phyloP scores from a whole-genome alignment of 2,888 invertebrate species.

The Epinotia ramella region DNA sequence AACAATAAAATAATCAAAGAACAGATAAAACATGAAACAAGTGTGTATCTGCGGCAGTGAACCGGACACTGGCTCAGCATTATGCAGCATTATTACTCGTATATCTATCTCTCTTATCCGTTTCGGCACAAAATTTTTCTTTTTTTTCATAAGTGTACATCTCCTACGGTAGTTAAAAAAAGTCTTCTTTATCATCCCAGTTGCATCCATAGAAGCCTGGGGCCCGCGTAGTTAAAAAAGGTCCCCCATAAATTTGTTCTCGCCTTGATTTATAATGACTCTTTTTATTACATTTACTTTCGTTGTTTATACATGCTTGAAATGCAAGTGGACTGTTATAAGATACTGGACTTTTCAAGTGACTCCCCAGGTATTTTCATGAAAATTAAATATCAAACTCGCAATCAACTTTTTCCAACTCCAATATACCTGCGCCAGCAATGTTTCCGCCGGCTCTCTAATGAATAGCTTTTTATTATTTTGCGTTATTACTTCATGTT shows the following conservation, averaged over 20 bases:
- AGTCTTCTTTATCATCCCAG: too few species aligned
- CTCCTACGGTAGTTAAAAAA: too few species aligned
- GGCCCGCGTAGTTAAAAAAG: too few species aligned
- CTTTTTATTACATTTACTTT: neutral
- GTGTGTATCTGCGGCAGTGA: too few species aligned
- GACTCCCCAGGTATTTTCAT: slow-evolving; percentile 8
- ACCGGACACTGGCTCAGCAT: too few species aligned
- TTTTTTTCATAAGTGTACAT: too few species aligned
- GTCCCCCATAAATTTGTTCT: neutral
- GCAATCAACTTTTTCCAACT: slow-evolving; percentile 50
- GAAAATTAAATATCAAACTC: slow-evolving; percentile 51
- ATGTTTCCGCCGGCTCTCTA: slow-evolving; percentile 52
- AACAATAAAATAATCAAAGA: too few species aligned
- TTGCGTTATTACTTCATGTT: slow-evolving; percentile 44
- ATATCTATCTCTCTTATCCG: too few species aligned
- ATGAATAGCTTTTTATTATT: slow-evolving; percentile 55
- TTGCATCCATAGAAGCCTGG: too few species aligned
- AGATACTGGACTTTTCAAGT: neutral
- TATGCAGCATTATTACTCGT: too few species aligned
- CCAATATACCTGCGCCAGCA: slow-evolving; percentile 48
- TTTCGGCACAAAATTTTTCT: too few species aligned
- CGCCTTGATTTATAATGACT: neutral
- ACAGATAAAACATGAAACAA: too few species aligned
- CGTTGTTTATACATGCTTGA: neutral
- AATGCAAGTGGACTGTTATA: slow-evolving; percentile 7